Percentiles rank a stretch among this genome's conserved stretches.
phyloP scores from a whole-genome alignment of 1,140 invertebrate genomes.

The Meloidogyne exigua region DNA sequence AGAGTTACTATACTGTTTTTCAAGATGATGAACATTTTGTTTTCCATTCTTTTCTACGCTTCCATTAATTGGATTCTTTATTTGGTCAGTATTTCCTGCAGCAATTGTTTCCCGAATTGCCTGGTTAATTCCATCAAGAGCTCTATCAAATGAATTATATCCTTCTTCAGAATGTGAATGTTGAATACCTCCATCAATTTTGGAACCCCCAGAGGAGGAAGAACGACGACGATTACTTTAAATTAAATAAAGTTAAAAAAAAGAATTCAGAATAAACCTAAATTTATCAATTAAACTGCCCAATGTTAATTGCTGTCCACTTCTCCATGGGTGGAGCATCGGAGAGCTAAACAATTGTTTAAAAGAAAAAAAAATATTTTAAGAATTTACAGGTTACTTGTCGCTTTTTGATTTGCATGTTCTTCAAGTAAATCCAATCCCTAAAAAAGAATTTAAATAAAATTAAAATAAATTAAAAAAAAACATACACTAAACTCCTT shows the following conservation, averaged over 20 bases:
- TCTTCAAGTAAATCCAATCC: constrained; percentile 22
- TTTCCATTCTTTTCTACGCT: not conserved
- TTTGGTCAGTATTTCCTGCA: not conserved
- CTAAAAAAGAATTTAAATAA: not conserved
- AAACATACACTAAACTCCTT: constrained; percentile 25
- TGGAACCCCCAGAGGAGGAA: constrained; percentile 16
- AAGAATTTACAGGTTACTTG: constrained; percentile 11
- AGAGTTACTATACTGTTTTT: not conserved
- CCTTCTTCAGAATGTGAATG: constrained; percentile 9
- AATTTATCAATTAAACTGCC: constrained; percentile 37
- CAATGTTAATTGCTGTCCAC: constrained; percentile 18
- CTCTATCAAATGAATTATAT: constrained; percentile 24
- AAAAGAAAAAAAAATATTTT: not conserved
- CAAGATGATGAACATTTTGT: not conserved
- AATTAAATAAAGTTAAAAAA: no score
- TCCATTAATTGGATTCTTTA: not conserved
- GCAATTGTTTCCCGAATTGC: constrained; percentile 11
- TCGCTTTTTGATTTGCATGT: not conserved
- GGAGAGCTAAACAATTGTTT: constrained; percentile 34
- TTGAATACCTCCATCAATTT: not conserved
- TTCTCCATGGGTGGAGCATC: constrained; percentile 17
- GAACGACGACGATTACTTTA: constrained; percentile 35
- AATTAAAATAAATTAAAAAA: not conserved
- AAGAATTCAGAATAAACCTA: not conserved
- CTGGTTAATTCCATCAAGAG: constrained; percentile 15